Evolutionary conservation across 64 coral and sea anemone genomes (phyloP).

Genomic region (Anthopleura sola): DNA sequence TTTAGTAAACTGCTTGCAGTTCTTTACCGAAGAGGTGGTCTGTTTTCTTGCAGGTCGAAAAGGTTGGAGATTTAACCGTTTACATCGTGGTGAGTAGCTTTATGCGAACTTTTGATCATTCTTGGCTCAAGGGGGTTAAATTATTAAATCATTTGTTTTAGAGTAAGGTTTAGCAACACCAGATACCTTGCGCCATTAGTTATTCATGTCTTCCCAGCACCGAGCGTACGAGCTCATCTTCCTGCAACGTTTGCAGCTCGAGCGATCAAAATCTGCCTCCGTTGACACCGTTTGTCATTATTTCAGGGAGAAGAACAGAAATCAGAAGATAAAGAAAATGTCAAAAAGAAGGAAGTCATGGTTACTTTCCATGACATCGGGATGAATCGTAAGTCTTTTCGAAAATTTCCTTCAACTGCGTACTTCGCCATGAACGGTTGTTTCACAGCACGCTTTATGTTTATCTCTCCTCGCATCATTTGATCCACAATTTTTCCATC

Average conservation of each 20-base stretch:
- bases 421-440: not conserved
- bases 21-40: not conserved
- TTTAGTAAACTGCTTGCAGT: constrained; percentile 9
- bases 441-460: not conserved
- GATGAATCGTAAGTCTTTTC: constrained; percentile 89
- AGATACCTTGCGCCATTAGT: not conserved
- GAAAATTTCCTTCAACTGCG: too few species aligned
- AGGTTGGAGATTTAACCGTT: constrained; percentile 96
- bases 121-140: not conserved
- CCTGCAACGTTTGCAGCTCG: not conserved
- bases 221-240: constrained; percentile 2
- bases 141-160: not conserved
- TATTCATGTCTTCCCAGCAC: constrained; percentile 3
- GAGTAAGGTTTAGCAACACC: not conserved
- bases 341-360: constrained; percentile 88
- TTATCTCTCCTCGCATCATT: not conserved
- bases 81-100: constrained; percentile 72
- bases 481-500: not conserved
- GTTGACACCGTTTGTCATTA: not conserved
- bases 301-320: constrained; percentile 82
- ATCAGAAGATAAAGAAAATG: constrained; percentile 83
- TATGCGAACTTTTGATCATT: not conserved
- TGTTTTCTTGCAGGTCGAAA: constrained; percentile 81
- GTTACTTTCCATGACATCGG: constrained; percentile 97
- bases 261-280: not conserved